phyloP scores from a whole-genome alignment of 2,113 vertebrate species.

The Xenopus borealis region DNA sequence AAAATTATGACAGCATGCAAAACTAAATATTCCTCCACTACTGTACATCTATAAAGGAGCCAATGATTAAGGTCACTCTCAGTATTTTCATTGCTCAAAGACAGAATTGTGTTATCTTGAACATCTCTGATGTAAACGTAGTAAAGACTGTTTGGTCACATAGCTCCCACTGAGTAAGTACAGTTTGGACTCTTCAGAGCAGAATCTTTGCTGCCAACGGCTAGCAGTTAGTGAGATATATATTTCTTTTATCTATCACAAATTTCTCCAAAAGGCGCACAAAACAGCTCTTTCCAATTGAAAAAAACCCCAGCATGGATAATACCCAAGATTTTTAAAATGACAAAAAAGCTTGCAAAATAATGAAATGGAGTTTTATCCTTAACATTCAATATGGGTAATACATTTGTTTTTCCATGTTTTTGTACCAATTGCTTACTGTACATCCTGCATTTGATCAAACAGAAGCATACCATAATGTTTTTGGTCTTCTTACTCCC shows the following conservation, averaged over 20 bases:
- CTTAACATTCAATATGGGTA: conserved; percentile 4
- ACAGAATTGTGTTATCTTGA: conserved; percentile 18
- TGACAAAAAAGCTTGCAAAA: neutral
- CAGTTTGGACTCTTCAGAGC: neutral
- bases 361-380: neutral
- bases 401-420: neutral
- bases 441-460: neutral
- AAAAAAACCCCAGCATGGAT: neutral
- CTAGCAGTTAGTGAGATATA: conserved; percentile 2
- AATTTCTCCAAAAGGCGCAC: neutral
- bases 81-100: conserved; percentile 42
- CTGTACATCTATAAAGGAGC: conserved; percentile 50
- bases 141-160: conserved; percentile 20
- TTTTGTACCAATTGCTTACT: neutral
- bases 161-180: conserved; percentile 12
- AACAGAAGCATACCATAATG: neutral
- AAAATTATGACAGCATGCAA: conserved; percentile 42
- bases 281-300: conserved; percentile 3
- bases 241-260: conserved; percentile 23
- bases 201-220: neutral
- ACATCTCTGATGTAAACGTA: neutral
- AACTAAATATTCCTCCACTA: conserved; percentile 43
- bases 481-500: neutral
- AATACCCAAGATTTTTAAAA: conserved; percentile 6
- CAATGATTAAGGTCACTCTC: conserved; percentile 52